Conservation (phyloP, 2,113 vertebrate genomes). For the Vidua macroura region DNA sequence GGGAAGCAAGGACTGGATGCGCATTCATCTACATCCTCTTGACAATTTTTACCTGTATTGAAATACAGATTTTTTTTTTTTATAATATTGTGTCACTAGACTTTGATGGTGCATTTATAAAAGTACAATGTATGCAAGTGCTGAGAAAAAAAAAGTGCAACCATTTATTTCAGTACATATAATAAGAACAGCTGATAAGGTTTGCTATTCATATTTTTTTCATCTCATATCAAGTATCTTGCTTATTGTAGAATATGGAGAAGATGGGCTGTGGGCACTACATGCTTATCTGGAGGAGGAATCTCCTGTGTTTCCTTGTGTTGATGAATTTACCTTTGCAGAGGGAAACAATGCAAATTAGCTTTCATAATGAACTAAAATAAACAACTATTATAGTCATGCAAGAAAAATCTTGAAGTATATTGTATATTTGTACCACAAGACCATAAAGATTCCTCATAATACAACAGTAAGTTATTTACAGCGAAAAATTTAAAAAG, state of each 20-base stretch:
- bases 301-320: neutral
- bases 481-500: neutral
- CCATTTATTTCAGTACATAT: neutral
- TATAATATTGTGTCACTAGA: neutral
- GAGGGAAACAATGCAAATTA: neutral
- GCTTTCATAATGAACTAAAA: neutral
- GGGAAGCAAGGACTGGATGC: constrained; percentile 78
- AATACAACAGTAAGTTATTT: neutral
- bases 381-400: neutral
- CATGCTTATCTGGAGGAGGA: neutral
- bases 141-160: neutral
- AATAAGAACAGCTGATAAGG: neutral
- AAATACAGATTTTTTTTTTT: neutral
- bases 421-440: neutral
- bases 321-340: neutral
- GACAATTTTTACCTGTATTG: constrained; percentile 79
- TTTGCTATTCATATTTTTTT: neutral
- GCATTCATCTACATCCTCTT: constrained; percentile 87
- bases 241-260: neutral
- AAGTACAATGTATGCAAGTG: neutral
- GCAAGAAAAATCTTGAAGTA: neutral
- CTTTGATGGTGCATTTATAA: neutral
- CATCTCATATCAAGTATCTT: neutral
- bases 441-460: neutral
- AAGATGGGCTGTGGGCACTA: neutral